Evolutionary conservation across 2,888 invertebrate species (phyloP).

Genomic region (Campopleginae sp.): DNA sequence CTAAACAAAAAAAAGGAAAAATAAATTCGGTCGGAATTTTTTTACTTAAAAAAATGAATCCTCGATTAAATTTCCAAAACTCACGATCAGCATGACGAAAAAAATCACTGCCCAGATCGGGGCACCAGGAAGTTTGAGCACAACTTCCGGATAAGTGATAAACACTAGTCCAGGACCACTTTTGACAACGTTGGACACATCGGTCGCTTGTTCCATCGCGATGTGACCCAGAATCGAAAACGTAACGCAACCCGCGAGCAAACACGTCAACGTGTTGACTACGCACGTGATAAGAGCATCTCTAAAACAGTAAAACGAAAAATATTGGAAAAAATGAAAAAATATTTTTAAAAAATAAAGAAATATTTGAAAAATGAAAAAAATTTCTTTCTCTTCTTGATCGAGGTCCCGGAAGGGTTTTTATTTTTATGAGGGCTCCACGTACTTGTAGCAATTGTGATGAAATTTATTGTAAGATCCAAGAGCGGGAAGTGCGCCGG

Average conservation of each 20-base stretch:
- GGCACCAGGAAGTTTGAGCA: conserved; percentile 89
- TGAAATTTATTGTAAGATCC: conserved; percentile 92
- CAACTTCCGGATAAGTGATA: conserved; percentile 90
- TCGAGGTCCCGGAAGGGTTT: neutral
- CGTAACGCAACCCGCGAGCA: conserved; percentile 91
- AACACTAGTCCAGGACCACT: conserved; percentile 91
- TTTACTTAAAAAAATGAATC: neutral
- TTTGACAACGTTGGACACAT: conserved; percentile 86
- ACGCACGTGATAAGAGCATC: conserved; percentile 90
- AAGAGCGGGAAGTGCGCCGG: conserved; percentile 90
- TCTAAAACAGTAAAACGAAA: conserved; percentile 80
- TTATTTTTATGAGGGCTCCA: neutral
- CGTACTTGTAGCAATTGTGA: conserved; percentile 90
- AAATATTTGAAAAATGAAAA: too few relatives aligned
- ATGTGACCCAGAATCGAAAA: conserved; percentile 91
- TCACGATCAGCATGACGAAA: conserved; percentile 89
- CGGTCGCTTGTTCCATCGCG: conserved; percentile 85
- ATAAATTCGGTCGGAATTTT: neutral
- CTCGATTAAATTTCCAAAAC: too few relatives aligned
- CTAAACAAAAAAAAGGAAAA: conserved; percentile 80
- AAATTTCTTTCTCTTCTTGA: too few relatives aligned
- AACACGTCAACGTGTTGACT: conserved; percentile 90
- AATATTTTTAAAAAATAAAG: too few relatives aligned
- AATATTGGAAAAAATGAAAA: too few relatives aligned
- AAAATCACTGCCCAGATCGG: conserved; percentile 90